Base-by-base conservation (phyloP, 2,113 vertebrate species). In the Apteryx owenii region DNA sequence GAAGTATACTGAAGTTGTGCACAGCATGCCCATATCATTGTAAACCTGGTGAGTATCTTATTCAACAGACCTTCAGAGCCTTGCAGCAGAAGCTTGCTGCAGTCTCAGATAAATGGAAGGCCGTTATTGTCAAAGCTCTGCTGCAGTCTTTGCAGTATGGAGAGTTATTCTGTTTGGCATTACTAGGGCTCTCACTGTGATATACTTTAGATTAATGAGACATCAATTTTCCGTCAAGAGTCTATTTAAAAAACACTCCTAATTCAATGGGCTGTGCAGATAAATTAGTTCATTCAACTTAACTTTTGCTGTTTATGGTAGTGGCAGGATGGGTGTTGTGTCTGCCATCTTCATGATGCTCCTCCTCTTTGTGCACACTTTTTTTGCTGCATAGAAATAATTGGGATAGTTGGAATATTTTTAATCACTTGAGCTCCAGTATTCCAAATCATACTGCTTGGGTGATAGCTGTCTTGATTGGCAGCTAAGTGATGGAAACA, bases 141-240 rank as follows among this genome's bases (percentile, higher is more conserved):
- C 72, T 87, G 29, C 51, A 65, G 68, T 40, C 29, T 79, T 75
- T 70, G 76, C 42, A 78, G 42, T 62, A 62, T 72, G 70, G 72
- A 95, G 85, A 89, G 36, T 71, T 94, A 81, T 69, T 88, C 64
- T 91, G 7, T 80, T 94, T 86, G 58, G 65, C 2, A 1, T 71
- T 89, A 76, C 70, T 85, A 73, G 46, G 72, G 75, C 58, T 94
- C 78, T 96, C 89, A 75, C 73, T 92, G 50, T 95, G 94, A 95
- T 95, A 86, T 83, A 58, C 58, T 93, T 95, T 89, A 88, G 68
- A 95, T 78, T 96, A 97, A 96, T 81, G 61, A 96, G 87, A 77
- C 89, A 95, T 88, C 80, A 94, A 88, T 88, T 96, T 56, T 81
- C 81, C 91, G 61, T 90, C 82, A 94, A 95, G 88, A 91, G 89